A percentile compares a stretch with the other conserved stretches of the same genome.
These are phyloP conservation scores for Anguilla megastoma DNA, from an alignment of 2,797 vertebrate species.

Conservation along the genomic window DNA sequence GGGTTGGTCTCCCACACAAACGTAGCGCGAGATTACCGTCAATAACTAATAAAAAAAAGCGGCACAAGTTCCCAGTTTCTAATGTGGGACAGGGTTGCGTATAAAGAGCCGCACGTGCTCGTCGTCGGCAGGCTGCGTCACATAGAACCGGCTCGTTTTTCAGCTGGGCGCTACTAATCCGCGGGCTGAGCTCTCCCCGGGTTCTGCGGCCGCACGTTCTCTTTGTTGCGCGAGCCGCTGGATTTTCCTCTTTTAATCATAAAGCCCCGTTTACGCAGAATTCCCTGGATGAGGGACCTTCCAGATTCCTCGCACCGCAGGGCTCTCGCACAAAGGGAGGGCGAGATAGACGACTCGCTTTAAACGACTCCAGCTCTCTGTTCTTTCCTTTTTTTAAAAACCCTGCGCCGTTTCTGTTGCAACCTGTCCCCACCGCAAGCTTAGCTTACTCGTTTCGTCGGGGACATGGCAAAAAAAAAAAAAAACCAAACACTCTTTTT, in stretches of 20 bases:
- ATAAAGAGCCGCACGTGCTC: neutral
- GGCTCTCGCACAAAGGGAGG: slow-evolving; percentile 22
- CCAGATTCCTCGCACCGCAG: slow-evolving; percentile 20
- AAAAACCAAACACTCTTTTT: neutral
- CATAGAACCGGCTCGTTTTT: slow-evolving; percentile 5
- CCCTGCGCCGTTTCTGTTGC: slow-evolving; percentile 20
- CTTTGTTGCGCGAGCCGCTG: slow-evolving; percentile 25
- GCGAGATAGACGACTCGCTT: slow-evolving; percentile 4
- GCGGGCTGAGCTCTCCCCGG: slow-evolving; percentile 19
- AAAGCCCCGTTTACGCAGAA: slow-evolving; percentile 28
- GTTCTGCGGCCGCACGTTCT: slow-evolving; percentile 1
- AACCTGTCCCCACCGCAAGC: slow-evolving; percentile 20
- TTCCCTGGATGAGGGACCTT: slow-evolving; percentile 28
- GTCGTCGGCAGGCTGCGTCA: neutral
- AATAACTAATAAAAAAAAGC: neutral
- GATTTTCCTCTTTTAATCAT: slow-evolving; percentile 33
- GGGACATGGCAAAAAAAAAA: slow-evolving; percentile 6
- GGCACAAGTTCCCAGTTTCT: neutral
- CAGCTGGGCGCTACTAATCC: slow-evolving; percentile 22
- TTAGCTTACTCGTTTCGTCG: neutral
- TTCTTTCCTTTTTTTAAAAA: neutral
- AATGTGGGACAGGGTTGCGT: neutral
- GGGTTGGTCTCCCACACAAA: neutral
- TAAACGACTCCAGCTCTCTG: slow-evolving; percentile 11
- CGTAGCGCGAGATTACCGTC: neutral